Conservation (phyloP, 2,797 vertebrate species). For the Phoxinus dragarum region DNA sequence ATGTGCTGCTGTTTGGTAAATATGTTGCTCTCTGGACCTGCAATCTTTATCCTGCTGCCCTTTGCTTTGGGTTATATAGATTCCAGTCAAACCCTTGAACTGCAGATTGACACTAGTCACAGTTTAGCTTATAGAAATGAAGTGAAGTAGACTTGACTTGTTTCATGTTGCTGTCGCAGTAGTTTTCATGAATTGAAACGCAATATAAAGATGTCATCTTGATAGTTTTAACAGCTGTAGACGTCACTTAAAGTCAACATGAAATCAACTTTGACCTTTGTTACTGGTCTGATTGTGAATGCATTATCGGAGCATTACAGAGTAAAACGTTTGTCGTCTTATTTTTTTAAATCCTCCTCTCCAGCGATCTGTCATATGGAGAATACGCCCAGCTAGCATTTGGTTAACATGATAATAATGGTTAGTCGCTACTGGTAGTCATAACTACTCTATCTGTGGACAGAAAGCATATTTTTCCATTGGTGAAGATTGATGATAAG, state of each 20-base stretch:
- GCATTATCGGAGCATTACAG: not conserved
- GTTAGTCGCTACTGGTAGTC: not conserved
- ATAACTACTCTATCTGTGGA: not conserved
- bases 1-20: not conserved
- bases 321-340: not conserved
- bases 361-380: not conserved
- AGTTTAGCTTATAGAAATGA: not conserved
- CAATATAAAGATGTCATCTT: not conserved
- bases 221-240: not conserved
- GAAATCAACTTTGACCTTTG: not conserved
- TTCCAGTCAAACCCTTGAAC: constrained; percentile 5
- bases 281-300: not conserved
- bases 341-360: no score
- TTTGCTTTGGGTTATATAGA: constrained; percentile 24
- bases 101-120: constrained; percentile 6
- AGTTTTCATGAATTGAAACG: not conserved
- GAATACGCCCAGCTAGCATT: not conserved
- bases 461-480: not conserved
- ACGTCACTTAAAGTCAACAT: not conserved
- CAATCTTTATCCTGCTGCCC: not conserved
- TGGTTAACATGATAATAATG: not conserved
- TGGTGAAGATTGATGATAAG: not conserved
- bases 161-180: not conserved
- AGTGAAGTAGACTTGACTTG: not conserved
- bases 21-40: constrained; percentile 15